These are phyloP conservation scores for Lochmaea crataegi DNA, from an alignment of 2,888 invertebrate genomes.

Conservation along the genomic window DNA sequence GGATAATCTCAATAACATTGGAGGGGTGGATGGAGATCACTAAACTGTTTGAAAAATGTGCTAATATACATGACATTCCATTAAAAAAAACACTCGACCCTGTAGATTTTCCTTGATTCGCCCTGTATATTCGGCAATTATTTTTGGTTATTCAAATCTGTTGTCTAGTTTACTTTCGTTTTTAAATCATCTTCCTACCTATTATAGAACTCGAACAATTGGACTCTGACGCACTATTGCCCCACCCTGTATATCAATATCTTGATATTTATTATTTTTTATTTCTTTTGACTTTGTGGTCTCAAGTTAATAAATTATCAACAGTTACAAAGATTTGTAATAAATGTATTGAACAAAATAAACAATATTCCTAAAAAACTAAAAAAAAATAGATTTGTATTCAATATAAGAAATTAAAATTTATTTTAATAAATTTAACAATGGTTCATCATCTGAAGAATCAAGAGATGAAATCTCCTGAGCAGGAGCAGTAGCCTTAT, in stretches of 20 bases:
- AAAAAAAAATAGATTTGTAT: too few species aligned
- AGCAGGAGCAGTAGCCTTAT: too few species aligned
- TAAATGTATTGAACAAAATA: too few species aligned
- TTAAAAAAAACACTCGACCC: conserved; percentile 1
- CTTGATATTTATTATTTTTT: neutral
- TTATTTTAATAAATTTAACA: too few species aligned
- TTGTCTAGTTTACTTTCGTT: conserved; percentile 18
- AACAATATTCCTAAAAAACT: too few species aligned
- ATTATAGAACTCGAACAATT: conserved; percentile 15
- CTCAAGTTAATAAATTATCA: too few species aligned
- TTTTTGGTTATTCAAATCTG: conserved; percentile 10
- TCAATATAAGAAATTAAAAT: too few species aligned
- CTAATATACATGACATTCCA: too few species aligned
- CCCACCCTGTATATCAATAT: conserved; percentile 22
- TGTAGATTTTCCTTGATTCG: conserved; percentile 15
- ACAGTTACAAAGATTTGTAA: too few species aligned
- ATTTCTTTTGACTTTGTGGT: too few species aligned
- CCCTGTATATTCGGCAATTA: conserved; percentile 15
- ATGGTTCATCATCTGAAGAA: too few species aligned
- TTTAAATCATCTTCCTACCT: conserved; percentile 17
- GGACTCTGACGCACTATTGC: conserved; percentile 12
- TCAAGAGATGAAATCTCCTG: too few species aligned
- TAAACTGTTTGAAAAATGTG: neutral
- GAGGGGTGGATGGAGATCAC: conserved; percentile 9
- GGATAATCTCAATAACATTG: conserved; percentile 12